Percentiles rank a stretch among this genome's conserved stretches.
phyloP scores from a whole-genome alignment of 1,140 invertebrate genomes.

The Streblospio benedicti region DNA sequence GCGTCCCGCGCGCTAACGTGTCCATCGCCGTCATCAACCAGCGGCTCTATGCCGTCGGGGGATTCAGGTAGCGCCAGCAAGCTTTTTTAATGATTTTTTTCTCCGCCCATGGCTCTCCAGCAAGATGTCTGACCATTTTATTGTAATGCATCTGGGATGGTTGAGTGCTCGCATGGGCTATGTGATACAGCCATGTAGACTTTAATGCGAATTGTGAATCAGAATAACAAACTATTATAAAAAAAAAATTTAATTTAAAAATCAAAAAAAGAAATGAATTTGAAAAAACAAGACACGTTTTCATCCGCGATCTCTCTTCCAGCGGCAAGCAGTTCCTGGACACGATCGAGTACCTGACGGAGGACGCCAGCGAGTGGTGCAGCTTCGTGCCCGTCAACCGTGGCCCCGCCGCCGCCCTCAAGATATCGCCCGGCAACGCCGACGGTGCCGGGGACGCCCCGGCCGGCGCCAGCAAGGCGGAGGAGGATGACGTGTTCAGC shows the following conservation, averaged over 20 bases:
- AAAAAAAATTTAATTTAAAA: background rate
- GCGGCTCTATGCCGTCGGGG: slow-evolving; percentile 66
- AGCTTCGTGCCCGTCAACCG: slow-evolving; percentile 29
- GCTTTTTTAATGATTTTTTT: too few relatives aligned
- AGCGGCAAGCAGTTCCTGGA: slow-evolving; percentile 65
- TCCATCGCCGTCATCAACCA: slow-evolving; percentile 63
- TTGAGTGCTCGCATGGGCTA: background rate
- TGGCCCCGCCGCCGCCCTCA: too few relatives aligned
- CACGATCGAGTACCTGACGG: slow-evolving; percentile 60
- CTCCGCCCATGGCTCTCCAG: slow-evolving; percentile 70
- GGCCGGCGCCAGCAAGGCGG: too few relatives aligned
- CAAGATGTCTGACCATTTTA: slow-evolving; percentile 52
- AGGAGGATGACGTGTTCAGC: too few relatives aligned
- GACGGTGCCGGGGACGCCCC: too few relatives aligned
- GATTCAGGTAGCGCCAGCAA: slow-evolving; percentile 81
- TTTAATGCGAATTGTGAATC: background rate
- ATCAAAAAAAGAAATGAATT: background rate
- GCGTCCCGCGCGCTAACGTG: slow-evolving; percentile 77
- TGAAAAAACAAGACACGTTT: background rate
- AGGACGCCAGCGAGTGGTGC: slow-evolving; percentile 30
- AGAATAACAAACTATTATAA: background rate
- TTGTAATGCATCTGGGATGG: background rate
- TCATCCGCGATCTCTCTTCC: slow-evolving; percentile 7
- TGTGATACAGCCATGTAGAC: background rate
- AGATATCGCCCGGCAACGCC: too few relatives aligned